Conservation (phyloP, 2,113 vertebrate genomes). For the Serranochromis macrocephalus region DNA sequence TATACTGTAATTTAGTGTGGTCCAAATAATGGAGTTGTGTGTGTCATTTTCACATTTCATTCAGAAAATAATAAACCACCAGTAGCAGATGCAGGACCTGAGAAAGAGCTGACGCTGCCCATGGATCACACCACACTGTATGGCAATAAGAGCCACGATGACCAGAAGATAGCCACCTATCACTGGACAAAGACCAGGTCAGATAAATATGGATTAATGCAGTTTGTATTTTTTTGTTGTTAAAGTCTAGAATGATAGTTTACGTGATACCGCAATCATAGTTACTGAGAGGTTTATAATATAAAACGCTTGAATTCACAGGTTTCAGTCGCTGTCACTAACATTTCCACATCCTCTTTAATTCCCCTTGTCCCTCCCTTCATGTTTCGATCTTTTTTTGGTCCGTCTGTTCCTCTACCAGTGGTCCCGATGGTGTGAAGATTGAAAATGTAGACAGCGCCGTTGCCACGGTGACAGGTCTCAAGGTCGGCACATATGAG, state of each 20-base stretch:
- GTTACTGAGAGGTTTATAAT: not conserved
- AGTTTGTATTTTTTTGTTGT: not conserved
- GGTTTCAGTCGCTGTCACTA: not conserved
- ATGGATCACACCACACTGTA: conserved; percentile 91
- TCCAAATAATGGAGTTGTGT: not conserved
- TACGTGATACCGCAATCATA: not conserved
- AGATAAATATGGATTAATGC: conserved; percentile 19
- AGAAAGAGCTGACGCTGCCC: conserved; percentile 93
- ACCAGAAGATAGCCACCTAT: conserved; percentile 88
- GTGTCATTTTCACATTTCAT: not conserved
- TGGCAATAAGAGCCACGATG: conserved; percentile 89
- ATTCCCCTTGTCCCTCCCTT: not conserved
- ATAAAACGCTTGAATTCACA: not conserved
- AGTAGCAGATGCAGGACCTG: conserved; percentile 88
- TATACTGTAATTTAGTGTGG: not conserved
- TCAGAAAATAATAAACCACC: conserved; percentile 97
- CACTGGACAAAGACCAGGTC: conserved; percentile 89
- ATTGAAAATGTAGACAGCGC: conserved; percentile 86
- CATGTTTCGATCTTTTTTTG: not conserved
- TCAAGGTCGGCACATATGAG: conserved; percentile 84
- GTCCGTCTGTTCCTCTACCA: conserved; percentile 36
- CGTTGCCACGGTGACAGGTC: conserved; percentile 84
- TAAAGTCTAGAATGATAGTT: not conserved
- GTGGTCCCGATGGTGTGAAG: conserved; percentile 87
- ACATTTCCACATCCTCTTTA: not conserved